These are phyloP conservation scores for Drosophila setosimentum DNA, from an alignment of 2,888 invertebrate genomes.

Conservation along the genomic window DNA sequence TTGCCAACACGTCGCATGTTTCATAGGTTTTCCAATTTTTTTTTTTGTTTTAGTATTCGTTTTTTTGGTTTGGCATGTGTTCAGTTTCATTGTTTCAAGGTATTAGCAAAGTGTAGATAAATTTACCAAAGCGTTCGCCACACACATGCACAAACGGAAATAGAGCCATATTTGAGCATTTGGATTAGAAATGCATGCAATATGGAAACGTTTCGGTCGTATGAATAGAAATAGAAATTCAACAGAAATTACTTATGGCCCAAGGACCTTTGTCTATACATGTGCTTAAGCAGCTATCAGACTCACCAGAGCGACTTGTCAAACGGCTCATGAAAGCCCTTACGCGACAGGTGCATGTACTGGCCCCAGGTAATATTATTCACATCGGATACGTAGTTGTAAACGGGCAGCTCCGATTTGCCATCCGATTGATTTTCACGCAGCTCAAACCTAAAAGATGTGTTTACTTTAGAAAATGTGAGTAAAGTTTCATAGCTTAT, in stretches of 20 bases:
- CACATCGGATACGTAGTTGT: slow-evolving; percentile 85
- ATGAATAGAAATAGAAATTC: slow-evolving; percentile 50
- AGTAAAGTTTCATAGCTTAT: background rate
- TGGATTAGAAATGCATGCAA: slow-evolving; percentile 71
- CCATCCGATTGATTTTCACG: slow-evolving; percentile 58
- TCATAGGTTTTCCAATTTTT: slow-evolving; percentile 30
- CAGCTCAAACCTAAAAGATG: slow-evolving; percentile 68
- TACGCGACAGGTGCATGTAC: slow-evolving; percentile 84
- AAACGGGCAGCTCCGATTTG: slow-evolving; percentile 84
- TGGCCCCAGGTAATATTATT: slow-evolving; percentile 85
- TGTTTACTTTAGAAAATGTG: background rate
- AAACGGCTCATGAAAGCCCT: slow-evolving; percentile 85
- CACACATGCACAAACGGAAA: slow-evolving; percentile 29
- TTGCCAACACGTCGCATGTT: slow-evolving; percentile 42
- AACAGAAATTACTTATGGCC: slow-evolving; percentile 54
- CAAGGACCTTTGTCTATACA: background rate
- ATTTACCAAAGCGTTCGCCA: slow-evolving; percentile 52
- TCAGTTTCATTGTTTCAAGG: slow-evolving; percentile 71
- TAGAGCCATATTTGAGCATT: slow-evolving; percentile 74
- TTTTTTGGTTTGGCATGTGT: slow-evolving; percentile 43
- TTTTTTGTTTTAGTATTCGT: slow-evolving; percentile 27
- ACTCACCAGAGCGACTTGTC: slow-evolving; percentile 85
- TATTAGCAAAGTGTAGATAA: slow-evolving; percentile 75
- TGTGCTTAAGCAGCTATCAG: background rate
- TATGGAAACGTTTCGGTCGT: slow-evolving; percentile 47